phyloP scores from a whole-genome alignment of 2,113 vertebrate species.

The Chloroceryle aenea region DNA sequence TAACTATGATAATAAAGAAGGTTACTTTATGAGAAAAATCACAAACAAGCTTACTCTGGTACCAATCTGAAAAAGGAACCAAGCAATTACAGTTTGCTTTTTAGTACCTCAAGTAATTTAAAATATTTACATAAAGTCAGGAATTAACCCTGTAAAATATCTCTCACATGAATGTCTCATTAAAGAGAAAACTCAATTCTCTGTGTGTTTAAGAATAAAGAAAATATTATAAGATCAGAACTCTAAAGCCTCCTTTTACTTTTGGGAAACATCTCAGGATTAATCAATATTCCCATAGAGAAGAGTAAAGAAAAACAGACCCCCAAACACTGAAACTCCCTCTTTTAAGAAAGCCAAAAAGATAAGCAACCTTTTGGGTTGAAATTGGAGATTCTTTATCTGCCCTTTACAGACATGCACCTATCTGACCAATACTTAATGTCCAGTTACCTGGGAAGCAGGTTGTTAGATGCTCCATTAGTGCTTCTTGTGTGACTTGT shows the following conservation, averaged over 20 bases:
- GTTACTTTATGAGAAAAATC: not conserved
- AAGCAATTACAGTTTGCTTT: not conserved
- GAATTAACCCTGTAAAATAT: not conserved
- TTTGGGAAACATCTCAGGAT: not conserved
- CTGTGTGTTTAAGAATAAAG: not conserved
- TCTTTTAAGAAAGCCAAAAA: not conserved
- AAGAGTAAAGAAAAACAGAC: not conserved
- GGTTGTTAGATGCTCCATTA: constrained; percentile 95
- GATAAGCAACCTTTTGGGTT: not conserved
- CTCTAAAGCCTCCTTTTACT: not conserved
- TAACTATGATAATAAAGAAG: not conserved
- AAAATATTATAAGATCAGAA: not conserved
- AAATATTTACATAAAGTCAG: not conserved
- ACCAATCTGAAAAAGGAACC: not conserved
- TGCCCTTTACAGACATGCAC: not conserved
- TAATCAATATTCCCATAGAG: not conserved
- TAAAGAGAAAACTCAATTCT: not conserved
- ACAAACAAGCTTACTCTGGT: not conserved
- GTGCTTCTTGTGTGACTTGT: constrained; percentile 95
- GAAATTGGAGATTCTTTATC: not conserved
- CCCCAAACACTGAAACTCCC: not conserved
- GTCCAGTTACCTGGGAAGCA: constrained; percentile 93
- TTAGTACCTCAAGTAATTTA: not conserved
- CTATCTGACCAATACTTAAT: not conserved
- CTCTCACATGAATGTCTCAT: not conserved